Evolutionary conservation across 53 echinoderm and acorn worm species (phyloP).

Genomic region (Antedon mediterranea): DNA sequence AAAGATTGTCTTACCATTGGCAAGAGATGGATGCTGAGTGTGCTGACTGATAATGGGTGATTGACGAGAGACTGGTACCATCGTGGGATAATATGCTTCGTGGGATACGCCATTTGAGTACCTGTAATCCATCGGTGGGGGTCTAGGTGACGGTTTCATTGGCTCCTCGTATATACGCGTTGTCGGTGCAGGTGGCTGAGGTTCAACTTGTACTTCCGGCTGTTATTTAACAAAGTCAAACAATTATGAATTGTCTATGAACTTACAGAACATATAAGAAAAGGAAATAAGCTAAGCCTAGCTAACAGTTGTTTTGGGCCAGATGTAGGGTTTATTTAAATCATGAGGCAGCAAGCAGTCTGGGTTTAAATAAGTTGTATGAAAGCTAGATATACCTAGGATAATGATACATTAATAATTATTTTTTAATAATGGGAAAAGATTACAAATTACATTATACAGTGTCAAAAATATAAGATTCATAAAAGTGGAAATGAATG

Average conservation of each 20-base stretch:
- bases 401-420: too few relatives aligned
- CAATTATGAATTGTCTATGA: neutral
- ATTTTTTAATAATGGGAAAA: too few relatives aligned
- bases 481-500: too few relatives aligned
- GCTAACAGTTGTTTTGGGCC: too few relatives aligned
- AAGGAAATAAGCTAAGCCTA: neutral
- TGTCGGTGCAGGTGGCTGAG: conserved; percentile 43
- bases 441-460: too few relatives aligned
- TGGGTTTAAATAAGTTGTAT: too few relatives aligned
- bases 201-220: conserved; percentile 22
- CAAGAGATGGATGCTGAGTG: conserved; percentile 75
- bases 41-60: conserved; percentile 49
- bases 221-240: neutral
- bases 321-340: too few relatives aligned
- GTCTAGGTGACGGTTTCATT: conserved; percentile 47
- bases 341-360: too few relatives aligned
- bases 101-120: conserved; percentile 81
- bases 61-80: conserved; percentile 45
- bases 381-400: too few relatives aligned
- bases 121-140: conserved; percentile 51
- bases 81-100: conserved; percentile 67
- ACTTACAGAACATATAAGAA: neutral
- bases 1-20: conserved; percentile 44
- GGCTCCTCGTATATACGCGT: conserved; percentile 52
- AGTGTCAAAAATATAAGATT: too few relatives aligned